A percentile compares a stretch with the other conserved stretches of the same genome.
These are phyloP conservation scores for Amia ocellicauda DNA, from an alignment of 2,113 vertebrate genomes.

Conservation along the genomic window DNA sequence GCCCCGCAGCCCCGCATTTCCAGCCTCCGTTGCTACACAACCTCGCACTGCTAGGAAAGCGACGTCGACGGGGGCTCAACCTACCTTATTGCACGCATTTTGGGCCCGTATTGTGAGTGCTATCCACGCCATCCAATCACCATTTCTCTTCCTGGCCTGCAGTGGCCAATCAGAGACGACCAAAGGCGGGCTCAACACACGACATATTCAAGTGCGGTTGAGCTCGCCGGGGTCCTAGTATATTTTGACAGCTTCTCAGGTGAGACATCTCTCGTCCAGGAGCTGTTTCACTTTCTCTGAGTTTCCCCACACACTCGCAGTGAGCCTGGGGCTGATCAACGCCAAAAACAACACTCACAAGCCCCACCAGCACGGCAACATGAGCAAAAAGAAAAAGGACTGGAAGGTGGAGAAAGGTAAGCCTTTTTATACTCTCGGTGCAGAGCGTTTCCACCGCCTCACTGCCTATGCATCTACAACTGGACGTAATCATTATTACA, in stretches of 20 bases:
- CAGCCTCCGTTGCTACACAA: conserved; percentile 37
- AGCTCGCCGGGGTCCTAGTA: conserved; percentile 39
- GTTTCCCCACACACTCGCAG: conserved; percentile 60
- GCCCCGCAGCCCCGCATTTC: background rate
- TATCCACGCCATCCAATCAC: conserved; percentile 31
- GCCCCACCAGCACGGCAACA: conserved; percentile 69
- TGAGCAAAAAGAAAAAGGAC: conserved; percentile 82
- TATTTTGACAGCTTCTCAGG: conserved; percentile 73
- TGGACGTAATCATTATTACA: background rate
- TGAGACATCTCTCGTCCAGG: conserved; percentile 56
- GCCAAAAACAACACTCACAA: conserved; percentile 68
- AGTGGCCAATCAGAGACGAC: conserved; percentile 38
- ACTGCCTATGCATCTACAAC: conserved; percentile 3
- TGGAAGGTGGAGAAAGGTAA: conserved; percentile 77
- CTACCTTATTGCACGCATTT: conserved; percentile 21
- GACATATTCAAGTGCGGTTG: conserved; percentile 57
- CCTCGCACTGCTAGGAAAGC: conserved; percentile 36
- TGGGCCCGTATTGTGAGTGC: conserved; percentile 31
- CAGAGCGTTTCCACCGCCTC: conserved; percentile 36
- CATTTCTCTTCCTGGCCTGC: conserved; percentile 27
- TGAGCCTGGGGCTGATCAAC: conserved; percentile 76
- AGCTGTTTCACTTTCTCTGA: conserved; percentile 56
- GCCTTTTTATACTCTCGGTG: conserved; percentile 49
- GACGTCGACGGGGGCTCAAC: conserved; percentile 31
- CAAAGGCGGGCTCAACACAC: conserved; percentile 45